These are phyloP conservation scores for Rhipidura dahli DNA, from an alignment of 2,113 vertebrate species.

Conservation along the genomic window DNA sequence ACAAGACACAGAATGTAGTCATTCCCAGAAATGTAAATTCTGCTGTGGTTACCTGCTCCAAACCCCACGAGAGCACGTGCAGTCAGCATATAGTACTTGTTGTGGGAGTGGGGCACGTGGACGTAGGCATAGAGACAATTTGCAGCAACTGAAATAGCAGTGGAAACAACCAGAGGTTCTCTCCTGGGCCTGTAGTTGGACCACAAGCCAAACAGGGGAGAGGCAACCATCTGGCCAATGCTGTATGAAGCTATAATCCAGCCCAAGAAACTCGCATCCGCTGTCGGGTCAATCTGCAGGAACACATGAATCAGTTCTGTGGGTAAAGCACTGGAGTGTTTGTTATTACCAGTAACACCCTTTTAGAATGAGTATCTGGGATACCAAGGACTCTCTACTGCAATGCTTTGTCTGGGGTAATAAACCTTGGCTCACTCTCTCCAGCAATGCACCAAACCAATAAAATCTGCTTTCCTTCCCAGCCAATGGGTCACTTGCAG, in stretches of 20 bases:
- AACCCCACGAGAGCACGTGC: slow-evolving; percentile 90
- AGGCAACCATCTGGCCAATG: slow-evolving; percentile 93
- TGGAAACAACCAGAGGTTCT: slow-evolving; percentile 88
- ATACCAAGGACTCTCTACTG: not conserved
- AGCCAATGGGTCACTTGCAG: not conserved
- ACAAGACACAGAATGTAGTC: rapidly evolving
- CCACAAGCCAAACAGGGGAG: slow-evolving; percentile 91
- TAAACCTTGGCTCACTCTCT: not conserved
- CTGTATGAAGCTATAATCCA: slow-evolving; percentile 97
- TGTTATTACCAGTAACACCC: not conserved
- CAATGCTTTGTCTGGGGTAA: not conserved
- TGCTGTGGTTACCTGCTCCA: slow-evolving; percentile 87
- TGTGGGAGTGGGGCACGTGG: slow-evolving; percentile 79
- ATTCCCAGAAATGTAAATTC: not conserved
- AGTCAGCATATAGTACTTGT: slow-evolving; percentile 89
- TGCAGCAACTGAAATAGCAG: slow-evolving; percentile 85
- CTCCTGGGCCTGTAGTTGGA: slow-evolving; percentile 88
- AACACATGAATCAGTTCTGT: slow-evolving; percentile 4
- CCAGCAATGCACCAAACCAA: not conserved
- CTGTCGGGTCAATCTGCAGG: slow-evolving; percentile 82
- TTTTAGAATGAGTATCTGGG: not conserved
- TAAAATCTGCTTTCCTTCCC: not conserved
- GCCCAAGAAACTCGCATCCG: slow-evolving; percentile 88
- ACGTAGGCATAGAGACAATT: slow-evolving; percentile 92
- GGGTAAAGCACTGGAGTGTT: not conserved